phyloP scores from a whole-genome alignment of 2,888 invertebrate species.

The Suillia variegata region DNA sequence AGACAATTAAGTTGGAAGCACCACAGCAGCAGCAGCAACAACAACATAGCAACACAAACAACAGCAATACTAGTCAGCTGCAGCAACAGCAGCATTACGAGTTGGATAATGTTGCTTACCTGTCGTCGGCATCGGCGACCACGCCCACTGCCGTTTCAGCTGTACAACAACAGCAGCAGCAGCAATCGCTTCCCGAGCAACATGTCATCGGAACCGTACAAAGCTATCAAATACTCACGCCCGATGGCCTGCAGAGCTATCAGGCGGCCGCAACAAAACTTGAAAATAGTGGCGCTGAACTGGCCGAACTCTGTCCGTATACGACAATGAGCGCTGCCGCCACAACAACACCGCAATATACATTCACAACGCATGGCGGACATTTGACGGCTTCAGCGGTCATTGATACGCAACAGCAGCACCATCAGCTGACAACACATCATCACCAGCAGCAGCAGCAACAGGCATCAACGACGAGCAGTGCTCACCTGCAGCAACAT shows the following conservation, averaged over 20 bases:
- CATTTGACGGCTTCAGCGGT: conserved; percentile 46
- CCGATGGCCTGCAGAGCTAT: conserved; percentile 56
- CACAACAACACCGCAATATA: conserved; percentile 47
- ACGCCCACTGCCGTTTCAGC: conserved; percentile 36
- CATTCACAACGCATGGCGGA: conserved; percentile 49
- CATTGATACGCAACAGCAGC: conserved; percentile 42
- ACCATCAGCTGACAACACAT: conserved; percentile 35
- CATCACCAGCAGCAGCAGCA: conserved; percentile 40
- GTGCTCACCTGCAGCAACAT: conserved; percentile 18
- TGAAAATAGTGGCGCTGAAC: conserved; percentile 39
- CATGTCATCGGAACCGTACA: conserved; percentile 59
- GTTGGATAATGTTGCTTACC: conserved; percentile 55
- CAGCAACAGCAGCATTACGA: conserved; percentile 50
- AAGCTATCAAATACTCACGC: conserved; percentile 58
- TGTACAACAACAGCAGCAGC: conserved; percentile 46
- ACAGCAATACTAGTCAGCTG: conserved; percentile 52
- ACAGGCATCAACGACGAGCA: conserved; percentile 21
- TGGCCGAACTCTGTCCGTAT: conserved; percentile 54
- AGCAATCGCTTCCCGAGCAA: conserved; percentile 41
- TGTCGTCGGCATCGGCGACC: conserved; percentile 48
- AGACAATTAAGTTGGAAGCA: conserved; percentile 19
- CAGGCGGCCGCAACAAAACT: conserved; percentile 43
- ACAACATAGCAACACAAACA: conserved; percentile 30
- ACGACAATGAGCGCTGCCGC: conserved; percentile 38
- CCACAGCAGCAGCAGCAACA: conserved; percentile 33